Percentiles rank a stretch among this genome's conserved stretches.
These are phyloP conservation scores for Branchinecta lynchi DNA, from an alignment of 1,140 invertebrate genomes.

Conservation along the genomic window DNA sequence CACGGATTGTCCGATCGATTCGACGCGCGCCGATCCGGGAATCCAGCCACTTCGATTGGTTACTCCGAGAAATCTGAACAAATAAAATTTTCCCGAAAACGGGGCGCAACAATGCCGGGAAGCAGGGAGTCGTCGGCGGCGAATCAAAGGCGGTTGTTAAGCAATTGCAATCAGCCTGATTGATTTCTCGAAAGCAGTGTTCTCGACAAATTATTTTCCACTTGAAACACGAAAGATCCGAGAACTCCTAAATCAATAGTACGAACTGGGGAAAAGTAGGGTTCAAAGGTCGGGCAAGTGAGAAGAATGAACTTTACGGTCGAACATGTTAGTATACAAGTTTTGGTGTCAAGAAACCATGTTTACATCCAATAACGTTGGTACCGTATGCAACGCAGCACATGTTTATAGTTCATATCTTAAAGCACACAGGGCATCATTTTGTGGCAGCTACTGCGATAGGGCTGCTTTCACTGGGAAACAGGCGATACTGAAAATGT, in stretches of 20 bases:
- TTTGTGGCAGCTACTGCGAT: too few relatives aligned
- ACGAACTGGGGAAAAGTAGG: neutral
- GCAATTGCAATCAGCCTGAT: constrained; percentile 2
- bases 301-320: too few relatives aligned
- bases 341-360: too few relatives aligned
- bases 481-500: too few relatives aligned
- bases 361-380: too few relatives aligned
- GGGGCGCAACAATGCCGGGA: neutral
- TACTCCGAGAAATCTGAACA: neutral
- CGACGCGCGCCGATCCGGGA: neutral
- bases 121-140: neutral
- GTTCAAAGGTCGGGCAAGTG: too few relatives aligned
- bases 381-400: too few relatives aligned
- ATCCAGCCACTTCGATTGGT: neutral
- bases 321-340: too few relatives aligned
- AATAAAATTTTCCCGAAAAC: neutral
- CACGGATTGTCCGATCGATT: neutral
- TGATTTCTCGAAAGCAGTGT: neutral
- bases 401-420: too few relatives aligned
- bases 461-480: too few relatives aligned
- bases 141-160: neutral
- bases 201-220: constrained; percentile 6
- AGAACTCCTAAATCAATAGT: constrained; percentile 2
- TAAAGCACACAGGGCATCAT: too few relatives aligned
- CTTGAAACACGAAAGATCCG: neutral